phyloP scores from a whole-genome alignment of 30 jellyfish, hydroid and myxozoan species.

The Clytia hemisphaerica region DNA sequence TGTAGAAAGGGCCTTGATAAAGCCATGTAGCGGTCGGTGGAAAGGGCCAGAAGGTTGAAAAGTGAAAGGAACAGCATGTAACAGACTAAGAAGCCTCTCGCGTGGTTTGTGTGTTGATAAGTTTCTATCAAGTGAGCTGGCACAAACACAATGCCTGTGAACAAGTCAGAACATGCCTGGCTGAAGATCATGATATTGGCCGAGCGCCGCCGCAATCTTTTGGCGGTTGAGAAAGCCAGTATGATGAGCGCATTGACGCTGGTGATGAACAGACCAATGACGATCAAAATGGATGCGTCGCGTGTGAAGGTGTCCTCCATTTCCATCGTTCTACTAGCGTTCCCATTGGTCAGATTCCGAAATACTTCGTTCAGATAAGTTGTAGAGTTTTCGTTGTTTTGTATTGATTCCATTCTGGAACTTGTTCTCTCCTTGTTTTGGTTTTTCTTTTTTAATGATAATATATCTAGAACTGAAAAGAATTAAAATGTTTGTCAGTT shows the following conservation, averaged over 20 bases:
- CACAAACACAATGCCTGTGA: slow-evolving; percentile 56
- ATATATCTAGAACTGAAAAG: too few relatives aligned
- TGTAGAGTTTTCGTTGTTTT: too few relatives aligned
- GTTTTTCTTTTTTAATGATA: too few relatives aligned
- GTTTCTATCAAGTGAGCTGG: slow-evolving; percentile 41
- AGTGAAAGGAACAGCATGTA: slow-evolving; percentile 62
- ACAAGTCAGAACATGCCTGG: slow-evolving; percentile 70
- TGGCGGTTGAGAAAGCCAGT: slow-evolving; percentile 46
- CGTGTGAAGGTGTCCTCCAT: too few relatives aligned
- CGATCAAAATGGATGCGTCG: background rate
- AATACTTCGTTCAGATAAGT: too few relatives aligned
- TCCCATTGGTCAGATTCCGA: too few relatives aligned
- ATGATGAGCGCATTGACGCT: slow-evolving; percentile 51
- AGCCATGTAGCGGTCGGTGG: slow-evolving; percentile 80
- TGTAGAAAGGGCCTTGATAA: slow-evolving; percentile 68
- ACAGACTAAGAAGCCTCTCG: slow-evolving; percentile 27
- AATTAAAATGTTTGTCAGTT: too few relatives aligned
- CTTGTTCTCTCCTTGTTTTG: too few relatives aligned
- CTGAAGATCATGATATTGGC: slow-evolving; percentile 78
- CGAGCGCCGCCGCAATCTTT: slow-evolving; percentile 54
- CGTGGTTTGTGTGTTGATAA: slow-evolving; percentile 5
- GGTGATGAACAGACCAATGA: slow-evolving; percentile 31
- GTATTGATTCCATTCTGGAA: too few relatives aligned
- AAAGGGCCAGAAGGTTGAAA: slow-evolving; percentile 58
- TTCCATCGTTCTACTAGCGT: too few relatives aligned